phyloP scores from a whole-genome alignment of 2,797 vertebrate genomes.

The Helostoma temminkii region DNA sequence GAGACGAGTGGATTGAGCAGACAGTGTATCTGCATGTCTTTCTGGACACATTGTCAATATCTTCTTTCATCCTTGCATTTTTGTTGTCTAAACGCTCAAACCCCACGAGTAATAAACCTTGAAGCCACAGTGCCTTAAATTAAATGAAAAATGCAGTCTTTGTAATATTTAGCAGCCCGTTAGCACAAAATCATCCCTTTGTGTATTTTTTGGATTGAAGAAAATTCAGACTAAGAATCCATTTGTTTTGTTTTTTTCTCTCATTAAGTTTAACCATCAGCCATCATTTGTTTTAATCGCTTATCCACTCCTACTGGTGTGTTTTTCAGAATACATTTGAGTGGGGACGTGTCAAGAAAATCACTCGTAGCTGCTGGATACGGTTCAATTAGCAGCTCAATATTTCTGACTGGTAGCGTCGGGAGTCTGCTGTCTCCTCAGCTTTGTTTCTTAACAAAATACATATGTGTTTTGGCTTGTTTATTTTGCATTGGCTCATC shows the following conservation, averaged over 20 bases:
- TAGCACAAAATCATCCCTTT: slow-evolving; percentile 15
- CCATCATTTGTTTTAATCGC: slow-evolving; percentile 45
- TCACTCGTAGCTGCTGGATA: slow-evolving; percentile 41
- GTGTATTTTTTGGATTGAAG: background rate
- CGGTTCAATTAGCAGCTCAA: slow-evolving; percentile 50
- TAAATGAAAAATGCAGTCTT: slow-evolving; percentile 9
- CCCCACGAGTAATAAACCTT: slow-evolving; percentile 16
- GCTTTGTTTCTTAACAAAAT: no score
- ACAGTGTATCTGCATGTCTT: slow-evolving; percentile 48
- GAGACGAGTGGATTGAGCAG: slow-evolving; percentile 65
- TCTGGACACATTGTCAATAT: slow-evolving; percentile 69
- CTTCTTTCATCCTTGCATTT: slow-evolving; percentile 30
- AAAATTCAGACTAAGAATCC: slow-evolving; percentile 1
- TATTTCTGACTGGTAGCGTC: slow-evolving; percentile 34
- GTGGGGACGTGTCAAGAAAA: slow-evolving; percentile 36
- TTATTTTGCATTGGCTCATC: slow-evolving; percentile 32
- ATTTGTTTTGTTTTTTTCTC: slow-evolving; percentile 23
- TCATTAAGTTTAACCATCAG: slow-evolving; percentile 2
- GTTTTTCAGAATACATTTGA: slow-evolving; percentile 19
- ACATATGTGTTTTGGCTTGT: no score
- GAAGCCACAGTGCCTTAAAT: background rate
- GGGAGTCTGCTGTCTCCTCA: no score
- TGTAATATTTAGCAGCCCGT: slow-evolving; percentile 44
- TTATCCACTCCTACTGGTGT: slow-evolving; percentile 2
- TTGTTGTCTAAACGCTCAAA: slow-evolving; percentile 56